These are phyloP conservation scores for Melanophora roralis DNA, from an alignment of 2,888 invertebrate species.

Conservation along the genomic window DNA sequence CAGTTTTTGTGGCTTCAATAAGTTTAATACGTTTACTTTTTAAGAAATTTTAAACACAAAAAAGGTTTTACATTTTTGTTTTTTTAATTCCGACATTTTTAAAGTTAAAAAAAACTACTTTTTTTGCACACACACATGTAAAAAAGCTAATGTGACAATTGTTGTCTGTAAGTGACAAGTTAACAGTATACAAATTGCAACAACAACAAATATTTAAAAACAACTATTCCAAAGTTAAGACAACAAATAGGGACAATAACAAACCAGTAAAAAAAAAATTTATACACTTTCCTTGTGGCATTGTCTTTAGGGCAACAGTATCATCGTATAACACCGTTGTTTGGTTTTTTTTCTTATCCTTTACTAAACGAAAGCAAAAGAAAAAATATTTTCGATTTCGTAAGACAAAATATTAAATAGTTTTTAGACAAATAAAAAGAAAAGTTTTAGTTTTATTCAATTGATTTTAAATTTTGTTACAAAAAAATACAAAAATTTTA, in stretches of 20 bases:
- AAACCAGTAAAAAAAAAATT: constrained; percentile 14
- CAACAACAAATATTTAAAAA: neutral
- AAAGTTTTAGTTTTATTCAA: no score
- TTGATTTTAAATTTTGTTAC: no score
- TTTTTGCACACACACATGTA: constrained; percentile 14
- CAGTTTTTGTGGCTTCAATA: no score
- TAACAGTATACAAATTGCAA: constrained; percentile 22
- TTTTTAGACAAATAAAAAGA: no score
- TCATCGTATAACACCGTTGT: constrained; percentile 11
- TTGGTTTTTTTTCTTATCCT: constrained; percentile 13
- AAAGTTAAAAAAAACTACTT: neutral
- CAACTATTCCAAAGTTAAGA: constrained; percentile 28
- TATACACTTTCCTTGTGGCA: neutral
- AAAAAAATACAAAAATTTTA: no score
- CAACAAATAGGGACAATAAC: constrained; percentile 24
- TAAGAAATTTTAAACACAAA: no score
- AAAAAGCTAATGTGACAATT: constrained; percentile 52
- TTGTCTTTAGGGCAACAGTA: constrained; percentile 12
- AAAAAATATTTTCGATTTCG: neutral
- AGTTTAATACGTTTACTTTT: no score
- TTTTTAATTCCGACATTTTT: no score
- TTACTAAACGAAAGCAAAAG: no score
- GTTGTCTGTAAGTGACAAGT: constrained; percentile 49
- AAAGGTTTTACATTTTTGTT: no score
- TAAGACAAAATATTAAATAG: no score